These are phyloP conservation scores for Listronotus oregonensis DNA, from an alignment of 1,140 invertebrate species.

Conservation along the genomic window DNA sequence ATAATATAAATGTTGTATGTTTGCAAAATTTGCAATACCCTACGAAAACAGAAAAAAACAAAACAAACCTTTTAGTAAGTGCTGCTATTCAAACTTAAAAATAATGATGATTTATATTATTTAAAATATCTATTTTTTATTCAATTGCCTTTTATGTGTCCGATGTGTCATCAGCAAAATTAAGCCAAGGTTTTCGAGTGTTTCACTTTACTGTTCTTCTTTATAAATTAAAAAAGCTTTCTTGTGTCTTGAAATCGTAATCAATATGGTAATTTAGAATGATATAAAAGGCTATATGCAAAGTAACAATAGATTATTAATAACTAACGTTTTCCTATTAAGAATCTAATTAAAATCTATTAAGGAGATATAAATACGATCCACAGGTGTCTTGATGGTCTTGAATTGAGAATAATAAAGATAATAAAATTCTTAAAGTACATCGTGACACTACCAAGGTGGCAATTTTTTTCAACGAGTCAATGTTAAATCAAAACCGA, in stretches of 20 bases:
- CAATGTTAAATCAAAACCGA: conserved; percentile 27
- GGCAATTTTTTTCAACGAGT: conserved; percentile 37
- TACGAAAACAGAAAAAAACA: too few relatives aligned
- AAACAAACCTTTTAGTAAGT: too few relatives aligned
- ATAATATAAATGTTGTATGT: too few relatives aligned
- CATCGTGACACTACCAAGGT: conserved; percentile 44
- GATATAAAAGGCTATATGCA: conserved; percentile 32
- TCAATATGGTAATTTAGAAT: conserved; percentile 33
- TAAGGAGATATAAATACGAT: conserved; percentile 34
- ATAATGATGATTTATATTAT: too few relatives aligned
- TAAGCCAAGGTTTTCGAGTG: conserved; percentile 17
- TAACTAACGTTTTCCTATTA: conserved; percentile 32
- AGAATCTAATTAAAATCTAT: conserved; percentile 39
- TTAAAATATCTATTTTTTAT: too few relatives aligned
- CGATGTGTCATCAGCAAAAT: conserved; percentile 20
- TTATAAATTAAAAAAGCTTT: conserved; percentile 16
- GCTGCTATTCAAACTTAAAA: too few relatives aligned
- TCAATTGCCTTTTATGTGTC: background rate
- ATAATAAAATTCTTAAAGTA: conserved; percentile 35
- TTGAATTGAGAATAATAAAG: conserved; percentile 37
- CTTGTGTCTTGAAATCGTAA: conserved; percentile 26
- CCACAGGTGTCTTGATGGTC: conserved; percentile 41
- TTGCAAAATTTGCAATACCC: too few relatives aligned
- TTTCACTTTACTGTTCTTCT: background rate
- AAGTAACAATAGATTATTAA: conserved; percentile 38